Percentiles rank a stretch among this genome's conserved stretches.
Evolutionary conservation across 2,113 vertebrate species (phyloP).

Genomic region (Amazona vittata): DNA sequence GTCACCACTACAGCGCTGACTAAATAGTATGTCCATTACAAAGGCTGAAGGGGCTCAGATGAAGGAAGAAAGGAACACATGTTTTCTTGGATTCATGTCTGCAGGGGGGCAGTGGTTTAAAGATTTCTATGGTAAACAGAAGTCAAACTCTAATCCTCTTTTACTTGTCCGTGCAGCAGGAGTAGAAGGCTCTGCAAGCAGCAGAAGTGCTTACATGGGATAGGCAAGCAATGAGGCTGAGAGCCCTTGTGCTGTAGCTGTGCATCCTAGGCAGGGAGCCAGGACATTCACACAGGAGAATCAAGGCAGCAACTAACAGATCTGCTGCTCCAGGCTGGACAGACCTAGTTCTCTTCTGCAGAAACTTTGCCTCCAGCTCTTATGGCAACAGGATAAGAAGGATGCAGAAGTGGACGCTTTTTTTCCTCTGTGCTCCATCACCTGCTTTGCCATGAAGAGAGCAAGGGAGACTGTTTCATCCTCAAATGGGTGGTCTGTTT

Average conservation of each 20-base stretch:
- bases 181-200: not conserved
- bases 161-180: not conserved
- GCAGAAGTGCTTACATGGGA: not conserved
- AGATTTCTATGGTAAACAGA: not conserved
- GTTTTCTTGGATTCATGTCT: not conserved
- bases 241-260: not conserved
- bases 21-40: not conserved
- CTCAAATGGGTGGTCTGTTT: not conserved
- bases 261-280: not conserved
- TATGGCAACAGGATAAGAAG: not conserved
- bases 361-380: not conserved
- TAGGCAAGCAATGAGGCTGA: not conserved
- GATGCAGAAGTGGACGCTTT: not conserved
- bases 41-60: not conserved
- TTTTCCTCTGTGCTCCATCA: not conserved
- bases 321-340: not conserved
- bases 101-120: not conserved
- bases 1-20: not conserved
- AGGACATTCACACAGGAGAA: accelerated
- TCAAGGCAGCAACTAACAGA: not conserved
- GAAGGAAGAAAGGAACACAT: not conserved
- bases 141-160: not conserved
- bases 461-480: not conserved
- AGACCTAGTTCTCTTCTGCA: not conserved
- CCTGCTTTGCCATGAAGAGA: not conserved